Evolutionary conservation across 1,140 invertebrate species (phyloP).

Genomic region (Drosophila lowei): DNA sequence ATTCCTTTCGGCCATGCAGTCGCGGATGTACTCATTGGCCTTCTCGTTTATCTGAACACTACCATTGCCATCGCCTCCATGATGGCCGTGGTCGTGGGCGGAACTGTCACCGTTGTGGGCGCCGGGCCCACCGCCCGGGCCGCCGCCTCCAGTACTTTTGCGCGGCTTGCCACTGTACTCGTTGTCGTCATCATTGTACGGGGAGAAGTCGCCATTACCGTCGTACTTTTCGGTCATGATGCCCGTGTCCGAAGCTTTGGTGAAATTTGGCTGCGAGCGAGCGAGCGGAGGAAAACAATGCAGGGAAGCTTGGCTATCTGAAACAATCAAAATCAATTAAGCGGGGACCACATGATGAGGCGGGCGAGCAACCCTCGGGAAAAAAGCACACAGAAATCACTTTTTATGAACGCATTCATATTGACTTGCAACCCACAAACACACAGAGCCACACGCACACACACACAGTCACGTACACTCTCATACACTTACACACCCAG

Average conservation of each 20-base stretch:
- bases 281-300: conserved; percentile 4
- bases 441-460: conserved; percentile 12
- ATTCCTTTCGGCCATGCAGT: conserved; percentile 89
- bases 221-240: conserved; percentile 80
- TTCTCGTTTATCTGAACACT: conserved; percentile 85
- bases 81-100: conserved; percentile 83
- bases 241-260: conserved; percentile 25
- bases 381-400: too few relatives aligned
- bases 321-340: conserved; percentile 36
- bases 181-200: conserved; percentile 84
- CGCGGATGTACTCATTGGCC: conserved; percentile 89
- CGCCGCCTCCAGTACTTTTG: conserved; percentile 81
- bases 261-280: conserved; percentile 8
- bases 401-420: not conserved
- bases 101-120: conserved; percentile 75
- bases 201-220: conserved; percentile 80
- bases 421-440: conserved; percentile 26
- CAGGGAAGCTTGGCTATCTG: not conserved
- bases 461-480: conserved; percentile 12
- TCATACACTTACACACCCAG: not conserved
- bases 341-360: conserved; percentile 10
- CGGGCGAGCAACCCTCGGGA: not conserved
- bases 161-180: conserved; percentile 83
- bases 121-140: conserved; percentile 6
- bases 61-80: conserved; percentile 37